These are phyloP conservation scores for Watsonalla cultraria DNA, from an alignment of 2,888 invertebrate genomes.

Conservation along the genomic window DNA sequence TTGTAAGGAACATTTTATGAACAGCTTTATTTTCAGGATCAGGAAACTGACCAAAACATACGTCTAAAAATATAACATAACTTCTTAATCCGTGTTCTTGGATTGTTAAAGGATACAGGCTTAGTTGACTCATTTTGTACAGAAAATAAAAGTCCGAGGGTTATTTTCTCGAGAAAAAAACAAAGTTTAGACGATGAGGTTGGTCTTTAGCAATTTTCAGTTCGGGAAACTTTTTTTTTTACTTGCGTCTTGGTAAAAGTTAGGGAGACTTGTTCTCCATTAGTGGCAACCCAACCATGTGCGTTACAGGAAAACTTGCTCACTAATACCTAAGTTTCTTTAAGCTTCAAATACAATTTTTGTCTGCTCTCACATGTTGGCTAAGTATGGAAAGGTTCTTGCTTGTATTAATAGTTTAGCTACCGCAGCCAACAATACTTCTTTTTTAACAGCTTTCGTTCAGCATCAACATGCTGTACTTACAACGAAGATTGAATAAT, in stretches of 20 bases:
- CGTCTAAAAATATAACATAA: not conserved
- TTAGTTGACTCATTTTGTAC: not conserved
- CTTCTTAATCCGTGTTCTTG: not conserved
- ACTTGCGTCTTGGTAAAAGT: slow-evolving; percentile 37
- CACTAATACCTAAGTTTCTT: slow-evolving; percentile 62
- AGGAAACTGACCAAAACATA: not conserved
- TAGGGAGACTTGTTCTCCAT: slow-evolving; percentile 56
- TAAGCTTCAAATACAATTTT: slow-evolving; percentile 63
- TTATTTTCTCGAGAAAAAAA: slow-evolving; percentile 34
- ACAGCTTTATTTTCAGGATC: no score
- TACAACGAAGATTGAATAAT: no score
- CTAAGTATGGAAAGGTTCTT: slow-evolving; percentile 19
- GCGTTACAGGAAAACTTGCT: slow-evolving; percentile 60
- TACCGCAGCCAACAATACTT: no score
- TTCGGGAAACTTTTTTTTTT: slow-evolving; percentile 39
- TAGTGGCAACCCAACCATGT: slow-evolving; percentile 64
- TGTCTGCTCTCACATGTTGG: slow-evolving; percentile 22
- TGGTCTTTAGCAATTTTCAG: slow-evolving; percentile 50
- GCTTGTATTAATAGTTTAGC: not conserved
- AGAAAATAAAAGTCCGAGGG: slow-evolving; percentile 12
- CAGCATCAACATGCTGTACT: no score
- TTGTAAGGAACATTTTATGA: no score
- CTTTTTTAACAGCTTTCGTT: no score
- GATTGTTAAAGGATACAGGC: not conserved
- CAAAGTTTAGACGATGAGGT: slow-evolving; percentile 42